Evolutionary conservation across 53 echinoderm and acorn worm species (phyloP).

Genomic region (Hippasteria phrygiana): DNA sequence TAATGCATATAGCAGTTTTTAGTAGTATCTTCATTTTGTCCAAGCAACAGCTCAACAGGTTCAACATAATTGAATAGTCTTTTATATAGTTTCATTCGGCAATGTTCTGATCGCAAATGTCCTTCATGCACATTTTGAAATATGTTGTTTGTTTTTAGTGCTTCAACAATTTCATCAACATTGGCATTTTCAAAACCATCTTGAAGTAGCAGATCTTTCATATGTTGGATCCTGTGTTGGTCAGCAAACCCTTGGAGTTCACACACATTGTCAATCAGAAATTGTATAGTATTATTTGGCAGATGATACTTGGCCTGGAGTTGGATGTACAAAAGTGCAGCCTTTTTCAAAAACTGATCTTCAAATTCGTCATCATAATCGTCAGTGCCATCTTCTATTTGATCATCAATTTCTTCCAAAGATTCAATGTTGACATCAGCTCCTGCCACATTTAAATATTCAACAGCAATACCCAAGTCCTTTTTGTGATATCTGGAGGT

Average conservation of each 20-base stretch:
- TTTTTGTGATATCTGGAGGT: conserved; percentile 23
- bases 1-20: conserved; percentile 66
- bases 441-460: conserved; percentile 4
- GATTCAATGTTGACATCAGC: not conserved
- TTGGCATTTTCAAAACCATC: not conserved
- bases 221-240: conserved; percentile 11
- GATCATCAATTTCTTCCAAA: conserved; percentile 42
- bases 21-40: conserved; percentile 37
- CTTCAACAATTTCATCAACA: conserved; percentile 3
- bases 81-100: conserved; percentile 13
- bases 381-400: conserved; percentile 2
- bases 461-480: conserved; percentile 15
- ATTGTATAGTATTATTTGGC: conserved; percentile 30
- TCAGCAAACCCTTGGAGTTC: conserved; percentile 11
- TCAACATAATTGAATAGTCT: conserved; percentile 62
- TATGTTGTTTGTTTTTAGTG: not conserved
- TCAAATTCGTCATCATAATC: conserved; percentile 26
- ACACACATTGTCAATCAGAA: conserved; percentile 21
- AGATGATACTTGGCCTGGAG: conserved; percentile 22
- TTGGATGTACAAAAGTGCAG: conserved; percentile 21
- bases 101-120: conserved; percentile 32
- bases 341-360: conserved; percentile 17
- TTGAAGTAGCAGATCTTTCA: not conserved
- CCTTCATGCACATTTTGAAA: conserved; percentile 22
- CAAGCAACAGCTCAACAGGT: conserved; percentile 62